These are phyloP conservation scores for Cyphomyrus plagiostoma DNA, from an alignment of 2,113 vertebrate species.

Conservation along the genomic window DNA sequence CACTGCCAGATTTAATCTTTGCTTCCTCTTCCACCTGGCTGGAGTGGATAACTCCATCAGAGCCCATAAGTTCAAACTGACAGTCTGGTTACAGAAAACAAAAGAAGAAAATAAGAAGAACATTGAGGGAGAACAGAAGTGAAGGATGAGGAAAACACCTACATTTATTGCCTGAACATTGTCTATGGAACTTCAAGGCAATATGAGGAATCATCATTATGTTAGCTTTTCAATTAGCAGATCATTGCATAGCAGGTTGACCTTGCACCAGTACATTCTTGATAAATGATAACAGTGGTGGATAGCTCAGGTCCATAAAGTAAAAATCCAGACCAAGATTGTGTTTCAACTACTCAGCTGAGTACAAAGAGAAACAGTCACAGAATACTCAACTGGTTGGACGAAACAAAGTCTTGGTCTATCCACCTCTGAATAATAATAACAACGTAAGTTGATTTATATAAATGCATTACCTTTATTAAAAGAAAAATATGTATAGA, in stretches of 20 bases:
- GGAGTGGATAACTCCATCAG: constrained; percentile 86
- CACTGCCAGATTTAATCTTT: constrained; percentile 85
- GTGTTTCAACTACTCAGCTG: not conserved
- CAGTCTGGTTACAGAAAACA: constrained; percentile 69
- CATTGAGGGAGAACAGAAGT: not conserved
- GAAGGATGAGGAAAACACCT: not conserved
- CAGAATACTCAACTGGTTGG: no score
- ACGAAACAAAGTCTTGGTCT: no score
- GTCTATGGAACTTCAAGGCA: not conserved
- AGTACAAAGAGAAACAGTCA: not conserved
- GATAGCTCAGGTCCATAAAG: not conserved
- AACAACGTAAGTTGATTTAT: not conserved
- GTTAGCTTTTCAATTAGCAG: not conserved
- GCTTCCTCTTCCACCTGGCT: constrained; percentile 95
- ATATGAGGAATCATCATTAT: not conserved
- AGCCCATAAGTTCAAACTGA: constrained; percentile 89
- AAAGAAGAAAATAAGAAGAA: constrained; percentile 32
- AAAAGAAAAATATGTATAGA: constrained; percentile 30
- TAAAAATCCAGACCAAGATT: not conserved
- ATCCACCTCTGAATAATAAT: not conserved
- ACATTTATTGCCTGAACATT: not conserved
- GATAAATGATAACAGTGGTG: not conserved
- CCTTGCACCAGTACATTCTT: not conserved
- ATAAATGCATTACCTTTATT: not conserved
- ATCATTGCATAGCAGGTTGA: not conserved